Evolutionary conservation across 92 coral and sea anemone species (phyloP).

Genomic region (Palythoa heliodiscus): DNA sequence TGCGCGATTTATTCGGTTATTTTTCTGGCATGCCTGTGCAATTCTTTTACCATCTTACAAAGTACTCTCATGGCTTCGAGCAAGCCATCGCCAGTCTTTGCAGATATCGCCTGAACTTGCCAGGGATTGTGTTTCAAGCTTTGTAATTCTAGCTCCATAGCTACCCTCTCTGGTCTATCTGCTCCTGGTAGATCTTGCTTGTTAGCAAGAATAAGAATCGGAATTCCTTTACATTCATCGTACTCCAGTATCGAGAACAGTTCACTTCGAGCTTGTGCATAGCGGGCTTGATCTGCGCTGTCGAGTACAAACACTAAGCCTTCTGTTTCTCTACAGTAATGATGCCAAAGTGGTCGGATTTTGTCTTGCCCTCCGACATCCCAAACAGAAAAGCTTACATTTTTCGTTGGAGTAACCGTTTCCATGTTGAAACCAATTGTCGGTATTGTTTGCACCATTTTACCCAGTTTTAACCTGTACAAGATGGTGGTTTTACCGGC

Average conservation of each 20-base stretch:
- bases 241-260: conserved; percentile 41
- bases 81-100: conserved; percentile 33
- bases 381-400: conserved; percentile 41
- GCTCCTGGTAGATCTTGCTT: conserved; percentile 42
- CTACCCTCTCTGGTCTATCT: conserved; percentile 41
- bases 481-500: conserved; percentile 41
- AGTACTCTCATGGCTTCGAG: conserved; percentile 48
- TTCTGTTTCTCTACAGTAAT: conserved; percentile 39
- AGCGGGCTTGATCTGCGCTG: conserved; percentile 40
- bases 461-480: conserved; percentile 39
- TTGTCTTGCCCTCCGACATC: conserved; percentile 45
- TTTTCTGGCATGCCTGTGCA: conserved; percentile 27
- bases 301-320: conserved; percentile 35
- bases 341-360: conserved; percentile 40
- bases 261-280: conserved; percentile 40
- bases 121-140: conserved; percentile 40
- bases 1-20: conserved; percentile 4
- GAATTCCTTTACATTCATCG: conserved; percentile 32
- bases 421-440: conserved; percentile 45
- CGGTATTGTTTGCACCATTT: conserved; percentile 42
- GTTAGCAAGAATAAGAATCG: conserved; percentile 41
- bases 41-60: conserved; percentile 41
- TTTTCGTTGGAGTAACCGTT: conserved; percentile 45
- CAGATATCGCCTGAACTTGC: conserved; percentile 44
- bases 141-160: conserved; percentile 35